Percentiles rank a stretch among this genome's conserved stretches.
Evolutionary conservation across 2,113 vertebrate genomes (phyloP).

Genomic region (Hippocampus zosterae): DNA sequence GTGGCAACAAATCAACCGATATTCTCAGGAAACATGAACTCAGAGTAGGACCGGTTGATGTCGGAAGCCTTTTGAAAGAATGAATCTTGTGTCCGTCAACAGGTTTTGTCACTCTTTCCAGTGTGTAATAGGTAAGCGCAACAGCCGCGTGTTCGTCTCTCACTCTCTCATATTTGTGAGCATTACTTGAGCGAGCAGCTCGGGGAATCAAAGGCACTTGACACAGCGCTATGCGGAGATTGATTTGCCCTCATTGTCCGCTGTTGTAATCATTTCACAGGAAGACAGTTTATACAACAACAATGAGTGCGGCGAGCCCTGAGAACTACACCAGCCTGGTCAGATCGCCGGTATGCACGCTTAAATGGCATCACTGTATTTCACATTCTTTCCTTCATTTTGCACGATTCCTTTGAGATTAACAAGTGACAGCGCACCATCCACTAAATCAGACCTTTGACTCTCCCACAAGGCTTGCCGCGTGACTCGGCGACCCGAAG

Average conservation of each 20-base stretch:
- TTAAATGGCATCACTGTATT: not conserved
- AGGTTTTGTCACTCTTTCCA: slow-evolving; percentile 68
- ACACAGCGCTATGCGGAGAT: not conserved
- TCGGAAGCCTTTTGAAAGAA: not conserved
- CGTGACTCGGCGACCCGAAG: not conserved
- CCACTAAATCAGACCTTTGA: not conserved
- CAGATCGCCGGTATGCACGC: slow-evolving; percentile 44
- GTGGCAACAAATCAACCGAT: not conserved
- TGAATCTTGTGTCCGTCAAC: slow-evolving; percentile 1
- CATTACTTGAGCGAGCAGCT: not conserved
- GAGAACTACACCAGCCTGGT: slow-evolving; percentile 58
- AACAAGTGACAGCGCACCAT: not conserved
- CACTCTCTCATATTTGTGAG: slow-evolving; percentile 17
- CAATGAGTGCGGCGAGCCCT: slow-evolving; percentile 67
- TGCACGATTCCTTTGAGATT: not conserved
- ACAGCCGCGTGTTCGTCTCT: not conserved
- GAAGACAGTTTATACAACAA: slow-evolving; percentile 67
- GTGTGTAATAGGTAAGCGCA: slow-evolving; percentile 69
- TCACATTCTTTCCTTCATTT: not conserved
- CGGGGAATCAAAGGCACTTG: not conserved
- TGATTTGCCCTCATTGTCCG: not conserved
- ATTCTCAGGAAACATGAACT: not conserved
- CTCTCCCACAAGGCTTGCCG: slow-evolving; percentile 43
- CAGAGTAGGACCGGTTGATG: no score
- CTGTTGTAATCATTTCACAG: slow-evolving; percentile 37